Percentiles rank a stretch among this genome's conserved stretches.
phyloP scores from a whole-genome alignment of 2,797 vertebrate genomes.

The Pantherophis alleghaniensis region DNA sequence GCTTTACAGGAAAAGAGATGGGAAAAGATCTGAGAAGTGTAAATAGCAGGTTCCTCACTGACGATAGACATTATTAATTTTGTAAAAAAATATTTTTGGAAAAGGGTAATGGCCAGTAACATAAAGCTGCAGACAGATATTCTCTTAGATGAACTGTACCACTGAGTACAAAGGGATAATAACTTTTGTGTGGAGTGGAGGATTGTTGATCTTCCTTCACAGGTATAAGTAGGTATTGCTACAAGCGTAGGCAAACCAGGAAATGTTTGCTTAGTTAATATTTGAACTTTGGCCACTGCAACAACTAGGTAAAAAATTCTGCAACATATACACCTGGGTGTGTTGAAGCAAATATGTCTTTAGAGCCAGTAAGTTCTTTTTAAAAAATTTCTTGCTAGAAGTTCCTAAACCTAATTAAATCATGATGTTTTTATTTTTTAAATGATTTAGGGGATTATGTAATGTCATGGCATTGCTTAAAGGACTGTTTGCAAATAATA shows the following conservation, averaged over 20 bases:
- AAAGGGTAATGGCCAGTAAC: not conserved
- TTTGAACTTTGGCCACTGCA: constrained; percentile 72
- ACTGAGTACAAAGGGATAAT: not conserved
- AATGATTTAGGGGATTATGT: not conserved
- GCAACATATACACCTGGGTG: constrained; percentile 52
- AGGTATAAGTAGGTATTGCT: constrained; percentile 38
- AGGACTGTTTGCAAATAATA: not conserved
- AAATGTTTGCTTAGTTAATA: constrained; percentile 48
- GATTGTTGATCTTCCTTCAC: not conserved
- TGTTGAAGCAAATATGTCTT: constrained; percentile 69
- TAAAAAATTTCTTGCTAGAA: constrained; percentile 11
- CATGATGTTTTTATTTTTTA: not conserved
- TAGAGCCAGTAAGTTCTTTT: constrained; percentile 70
- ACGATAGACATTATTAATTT: not conserved
- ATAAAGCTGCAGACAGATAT: not conserved
- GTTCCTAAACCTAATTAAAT: accelerated
- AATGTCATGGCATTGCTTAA: no score
- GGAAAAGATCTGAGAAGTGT: not conserved
- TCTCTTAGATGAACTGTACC: not conserved
- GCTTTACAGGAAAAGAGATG: not conserved
- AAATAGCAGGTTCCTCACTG: not conserved
- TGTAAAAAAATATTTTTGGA: not conserved
- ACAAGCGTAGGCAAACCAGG: constrained; percentile 42
- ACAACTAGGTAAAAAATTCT: constrained; percentile 45
- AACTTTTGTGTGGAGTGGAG: not conserved